Evolutionary conservation across 1,140 invertebrate species (phyloP), one percentile per base, ranked within the genome.

Genomic region (Rhizoglyphus robini): DNA sequence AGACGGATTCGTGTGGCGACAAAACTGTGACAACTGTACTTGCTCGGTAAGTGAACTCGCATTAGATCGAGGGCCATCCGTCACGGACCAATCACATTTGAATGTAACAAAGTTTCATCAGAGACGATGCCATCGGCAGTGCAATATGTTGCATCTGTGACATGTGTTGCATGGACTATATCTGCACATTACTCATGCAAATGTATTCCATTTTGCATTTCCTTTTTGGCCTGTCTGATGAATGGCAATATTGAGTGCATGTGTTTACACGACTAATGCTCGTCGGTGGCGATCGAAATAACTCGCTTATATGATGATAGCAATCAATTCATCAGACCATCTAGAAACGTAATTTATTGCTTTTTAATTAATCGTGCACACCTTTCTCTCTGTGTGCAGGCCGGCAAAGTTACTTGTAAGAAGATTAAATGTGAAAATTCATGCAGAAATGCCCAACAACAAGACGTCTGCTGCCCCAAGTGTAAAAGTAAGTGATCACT

Each of bases 1-100:
- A 25, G 88, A 92, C 74, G 88, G 88, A 49, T 83, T 84, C 36
- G 84, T 82, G 8, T 90, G 87, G 88, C 81, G 86, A 74, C 81
- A 81, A 71, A 84, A 82, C 70, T 90, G 88, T 78, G 83, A 88
- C 73, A 81, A 83, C 68, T 90, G 88, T 79, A 82, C 86, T 68
- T 90, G 88, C 79, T 81, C 86, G 76, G 85, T 86, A 76, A 80
- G 79, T 77, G 34, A 36, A 5, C 3, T 46, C 41, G 23, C 41
- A 46, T 46, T 46, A 46, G 41, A 15, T 46, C 41, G 41, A 46
- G 41, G 41, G 15, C n/a, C n/a, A n/a, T n/a, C n/a, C n/a, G n/a
- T n/a, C n/a, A n/a, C n/a, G n/a, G n/a, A n/a, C n/a, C n/a, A n/a
- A n/a, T n/a, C n/a, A n/a, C n/a, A n/a, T n/a, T n/a, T n/a, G n/a